A percentile compares a stretch with the other conserved stretches of the same genome.
Evolutionary conservation across 2,888 invertebrate genomes (phyloP).

Genomic region (Epirrhoe alternata): DNA sequence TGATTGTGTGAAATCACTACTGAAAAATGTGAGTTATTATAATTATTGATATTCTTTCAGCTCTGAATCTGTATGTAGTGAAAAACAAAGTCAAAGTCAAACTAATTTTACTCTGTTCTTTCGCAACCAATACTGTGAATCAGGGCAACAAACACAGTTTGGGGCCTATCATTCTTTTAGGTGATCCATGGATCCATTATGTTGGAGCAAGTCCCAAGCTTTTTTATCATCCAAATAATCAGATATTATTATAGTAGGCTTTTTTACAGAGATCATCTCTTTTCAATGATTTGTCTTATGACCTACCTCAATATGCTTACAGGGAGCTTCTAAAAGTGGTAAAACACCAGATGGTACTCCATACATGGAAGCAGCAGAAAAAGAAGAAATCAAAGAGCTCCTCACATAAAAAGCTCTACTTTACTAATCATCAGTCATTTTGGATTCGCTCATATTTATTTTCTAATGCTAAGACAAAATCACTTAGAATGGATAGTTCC

Average conservation of each 20-base stretch:
- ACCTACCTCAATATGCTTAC: constrained; percentile 42
- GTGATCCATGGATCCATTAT: too few relatives aligned
- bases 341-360: constrained; percentile 94
- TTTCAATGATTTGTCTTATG: too few relatives aligned
- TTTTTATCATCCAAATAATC: too few relatives aligned
- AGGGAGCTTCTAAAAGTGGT: constrained; percentile 94
- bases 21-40: constrained; percentile 89
- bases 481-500: constrained; percentile 61
- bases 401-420: constrained; percentile 65
- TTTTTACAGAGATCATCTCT: too few relatives aligned
- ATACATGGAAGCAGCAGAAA: constrained; percentile 95
- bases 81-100: too few relatives aligned
- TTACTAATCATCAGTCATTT: constrained; percentile 45
- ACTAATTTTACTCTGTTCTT: too few relatives aligned
- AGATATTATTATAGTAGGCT: not conserved
- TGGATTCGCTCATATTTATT: constrained; percentile 63
- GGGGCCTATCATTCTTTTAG: too few relatives aligned
- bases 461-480: constrained; percentile 68
- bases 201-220: too few relatives aligned
- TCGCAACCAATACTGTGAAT: not conserved
- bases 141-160: not conserved
- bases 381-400: constrained; percentile 94
- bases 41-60: not conserved
- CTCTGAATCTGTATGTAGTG: too few relatives aligned
- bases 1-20: constrained; percentile 93